Percentiles rank a stretch among this genome's conserved stretches.
Evolutionary conservation across 2,113 vertebrate genomes (phyloP).

Genomic region (Colistium nudipinnis): DNA sequence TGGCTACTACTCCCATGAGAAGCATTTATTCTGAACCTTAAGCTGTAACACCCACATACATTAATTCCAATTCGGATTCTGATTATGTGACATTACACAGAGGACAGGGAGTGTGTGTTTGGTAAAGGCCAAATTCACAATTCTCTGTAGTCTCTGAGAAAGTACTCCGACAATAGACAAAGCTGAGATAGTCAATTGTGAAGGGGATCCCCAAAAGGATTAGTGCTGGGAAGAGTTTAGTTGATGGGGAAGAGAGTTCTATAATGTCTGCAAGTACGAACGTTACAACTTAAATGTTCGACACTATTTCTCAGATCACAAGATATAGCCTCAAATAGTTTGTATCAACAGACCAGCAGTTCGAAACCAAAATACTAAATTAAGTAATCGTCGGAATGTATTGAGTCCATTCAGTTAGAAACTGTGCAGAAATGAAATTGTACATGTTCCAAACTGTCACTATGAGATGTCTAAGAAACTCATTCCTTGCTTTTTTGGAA

Average conservation of each 20-base stretch:
- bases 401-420: neutral
- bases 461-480: neutral
- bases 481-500: neutral
- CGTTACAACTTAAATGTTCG: no score
- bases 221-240: neutral
- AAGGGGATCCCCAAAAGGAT: neutral
- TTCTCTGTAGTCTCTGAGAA: constrained; percentile 12
- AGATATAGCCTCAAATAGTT: no score
- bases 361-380: no score
- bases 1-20: neutral
- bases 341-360: no score
- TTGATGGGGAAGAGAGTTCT: neutral
- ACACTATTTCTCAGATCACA: no score
- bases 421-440: neutral
- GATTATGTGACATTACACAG: constrained; percentile 21
- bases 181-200: constrained; percentile 1
- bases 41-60: constrained; percentile 24
- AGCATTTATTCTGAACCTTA: constrained; percentile 6
- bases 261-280: neutral
- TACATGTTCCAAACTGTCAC: neutral
- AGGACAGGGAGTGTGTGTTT: constrained; percentile 26
- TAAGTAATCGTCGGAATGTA: no score
- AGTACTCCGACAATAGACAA: constrained; percentile 14
- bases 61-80: constrained; percentile 3
- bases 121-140: neutral